Base-by-base conservation (phyloP, 2,888 invertebrate genomes). In the Blastobasis adustella region DNA sequence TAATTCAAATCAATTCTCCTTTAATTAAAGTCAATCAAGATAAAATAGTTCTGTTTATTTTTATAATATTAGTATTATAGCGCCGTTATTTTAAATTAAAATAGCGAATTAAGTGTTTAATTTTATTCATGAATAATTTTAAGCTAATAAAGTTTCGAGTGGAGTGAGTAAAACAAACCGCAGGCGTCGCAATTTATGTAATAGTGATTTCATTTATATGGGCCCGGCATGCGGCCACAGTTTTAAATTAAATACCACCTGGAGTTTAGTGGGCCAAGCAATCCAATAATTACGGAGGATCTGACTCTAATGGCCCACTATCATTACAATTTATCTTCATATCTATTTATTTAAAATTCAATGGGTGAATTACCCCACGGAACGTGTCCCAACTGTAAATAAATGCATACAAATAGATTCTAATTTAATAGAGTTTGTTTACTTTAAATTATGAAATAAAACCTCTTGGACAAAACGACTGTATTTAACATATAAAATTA, bases 191-290 rank as follows among this genome's bases (percentile, higher is more conserved):
- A 10, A n/a, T 10, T 10, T 45, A 23, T 42, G 23, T 23, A 23
- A 23, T 23, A 23, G 23, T 23, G 23, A 23, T 23, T 23, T 23
- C 23, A 23, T 23, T 23, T 23, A 23, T 23, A 23, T 56, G 57
- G 51, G 8, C 51, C 54, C 50, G 49, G 45, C 54, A 49, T 49
- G 54, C 47, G 54, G 39, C 49, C 47, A 51, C 41, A 51, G 46
- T 50, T 50, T 52, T 42, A 66, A 75, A 74, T 76, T 74, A 73
- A 76, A 76, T 81, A 78, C 82, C 82, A 79, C 80, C 82, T 80
- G 82, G 67, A 67, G 82, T 67, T 77, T 65, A 62, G 65, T 65
- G 61, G 66, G 59, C 67, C 63, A 62, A 61, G 64, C 64, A 63
- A 54, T 60, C 67, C 64, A 67, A 75, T 79, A 79, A 79, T 82